Evolutionary conservation across 2,797 vertebrate genomes (phyloP).

Genomic region (Sylvia borin): DNA sequence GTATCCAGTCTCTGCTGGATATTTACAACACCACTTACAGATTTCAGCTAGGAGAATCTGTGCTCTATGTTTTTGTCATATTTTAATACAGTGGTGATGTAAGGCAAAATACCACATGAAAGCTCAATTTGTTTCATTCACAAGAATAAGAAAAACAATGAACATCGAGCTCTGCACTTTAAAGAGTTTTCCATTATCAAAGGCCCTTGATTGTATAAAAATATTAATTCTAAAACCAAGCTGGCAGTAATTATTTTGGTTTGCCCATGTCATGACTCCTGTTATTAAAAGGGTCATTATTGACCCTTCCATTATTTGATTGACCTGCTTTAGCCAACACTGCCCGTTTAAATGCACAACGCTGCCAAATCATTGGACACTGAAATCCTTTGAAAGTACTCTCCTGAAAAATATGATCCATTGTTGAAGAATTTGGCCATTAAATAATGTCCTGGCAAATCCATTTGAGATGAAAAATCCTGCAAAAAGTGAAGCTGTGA

Average conservation of each 20-base stretch:
- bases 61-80: rapidly evolving
- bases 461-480: neutral
- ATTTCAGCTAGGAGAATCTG: neutral
- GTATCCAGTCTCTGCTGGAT: neutral
- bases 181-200: neutral
- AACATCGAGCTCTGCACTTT: neutral
- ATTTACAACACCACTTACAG: neutral
- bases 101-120: neutral
- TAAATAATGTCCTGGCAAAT: neutral
- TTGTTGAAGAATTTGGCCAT: neutral
- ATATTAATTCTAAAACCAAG: neutral
- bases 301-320: neutral
- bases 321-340: neutral
- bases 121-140: neutral
- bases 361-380: neutral
- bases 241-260: neutral
- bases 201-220: neutral
- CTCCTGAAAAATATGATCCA: neutral
- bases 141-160: neutral
- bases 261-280: neutral
- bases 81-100: neutral
- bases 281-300: neutral
- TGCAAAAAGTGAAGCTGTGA: neutral
- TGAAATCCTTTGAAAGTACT: neutral
- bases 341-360: neutral